Evolutionary conservation across 2,888 invertebrate genomes (phyloP), one percentile per base, ranked within the genome.

Genomic region (Ceraclea dissimilis): DNA sequence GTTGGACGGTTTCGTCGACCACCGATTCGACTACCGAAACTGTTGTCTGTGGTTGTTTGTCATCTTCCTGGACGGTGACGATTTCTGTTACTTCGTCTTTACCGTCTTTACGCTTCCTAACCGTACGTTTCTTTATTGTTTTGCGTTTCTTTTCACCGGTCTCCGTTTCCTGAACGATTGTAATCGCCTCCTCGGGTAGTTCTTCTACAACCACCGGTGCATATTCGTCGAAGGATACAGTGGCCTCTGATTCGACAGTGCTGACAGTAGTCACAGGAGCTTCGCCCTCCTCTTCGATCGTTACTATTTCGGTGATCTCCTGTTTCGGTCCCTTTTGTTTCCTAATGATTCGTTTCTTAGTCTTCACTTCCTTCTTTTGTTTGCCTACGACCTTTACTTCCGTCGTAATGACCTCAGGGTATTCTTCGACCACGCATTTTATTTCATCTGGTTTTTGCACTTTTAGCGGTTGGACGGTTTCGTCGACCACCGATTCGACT

Each of bases 221-320:
- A 6, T 49, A 10, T 49, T 46, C 20, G n/a, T 18, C 46, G 18
- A 46, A 19, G 5, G 18, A 11, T 2, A 46, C 46, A 19, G 18
- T 46, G 11, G 65, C 61, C 59, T 72, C 70, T 54, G 72, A 70
- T 46, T 60, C 61, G 60, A 67, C 67, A 2, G 66, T 62, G 56
- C 62, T 6, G 5, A 74, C 67, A 0, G 69, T 71, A 0, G 70
- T 71, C 1, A 69, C 64, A 0, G 72, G 71, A 1, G 63, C 64
- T 51, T 72, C 69, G 18, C 70, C 71, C 2, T 74, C 72, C 50
- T 71, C 69, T 58, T 75, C 69, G n/a, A 73, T 66, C 4, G 76
- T 78, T 2, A 72, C 68, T 13, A 73, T 73, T 62, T 67, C 65
- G 10, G 66, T 67, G 11, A 64, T 52, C 58, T 67, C 65, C 58